Evolutionary conservation across 2,797 vertebrate species (phyloP), one percentile per base, ranked within the genome.

Genomic region (Channa striata): DNA sequence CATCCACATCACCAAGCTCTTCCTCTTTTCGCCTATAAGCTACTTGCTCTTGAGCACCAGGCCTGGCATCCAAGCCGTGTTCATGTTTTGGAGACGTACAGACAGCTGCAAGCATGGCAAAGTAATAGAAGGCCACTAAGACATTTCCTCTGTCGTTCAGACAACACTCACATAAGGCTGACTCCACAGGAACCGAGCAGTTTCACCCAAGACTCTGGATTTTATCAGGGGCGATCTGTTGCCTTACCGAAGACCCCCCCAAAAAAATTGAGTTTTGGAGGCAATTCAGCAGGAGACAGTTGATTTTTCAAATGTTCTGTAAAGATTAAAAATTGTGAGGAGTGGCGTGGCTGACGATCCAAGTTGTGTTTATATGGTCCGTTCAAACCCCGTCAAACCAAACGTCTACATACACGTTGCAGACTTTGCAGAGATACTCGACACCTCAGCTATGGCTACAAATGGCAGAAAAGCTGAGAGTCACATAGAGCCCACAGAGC

Each of bases 21-120:
- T 80, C 62, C 74, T 81, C 70, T 57, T 87, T 64, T 78, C 47
- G 65, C 83, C 87, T 81, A 89, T 91, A 92, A 93, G 90, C 90
- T 92, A 90, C 80, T 82, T 71, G 86, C 83, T 87, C 82, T 58
- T 77, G 83, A 87, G 84, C 83, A 85, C 83, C 74, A 83, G 82
- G 90, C 86, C 88, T 85, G 89, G 87, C 84, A 83, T 87, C 86
- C 86, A 82, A 87, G 87, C 88, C 80, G 79, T 83, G 85, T 89
- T 87, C 88, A 84, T 81, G 46, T 66, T 68, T 77, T 59, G 57
- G 54, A 78, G 82, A 66, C 85, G 81, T 70, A 72, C 86, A 79
- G 84, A 82, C 83, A 77, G 72, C 82, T 61, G 74, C 71, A 77
- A 76, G 83, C 80, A 68, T 23, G 77, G 81, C 78, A 73, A 68